Base-by-base conservation (phyloP, 1,140 invertebrate genomes). In the Chlorops oryzae region DNA sequence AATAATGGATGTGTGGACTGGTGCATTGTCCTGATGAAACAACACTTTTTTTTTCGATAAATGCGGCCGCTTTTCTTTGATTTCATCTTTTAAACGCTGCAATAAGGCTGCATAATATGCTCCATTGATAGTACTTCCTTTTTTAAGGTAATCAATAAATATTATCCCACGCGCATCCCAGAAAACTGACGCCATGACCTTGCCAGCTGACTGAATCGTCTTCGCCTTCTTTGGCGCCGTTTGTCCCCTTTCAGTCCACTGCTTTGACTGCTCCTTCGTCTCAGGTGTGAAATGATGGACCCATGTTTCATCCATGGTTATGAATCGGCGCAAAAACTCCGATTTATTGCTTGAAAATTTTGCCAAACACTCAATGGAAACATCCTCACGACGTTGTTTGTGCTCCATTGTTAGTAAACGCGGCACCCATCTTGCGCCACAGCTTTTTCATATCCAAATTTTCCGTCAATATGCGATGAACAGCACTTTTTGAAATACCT, bases 21-120 rank as follows among this genome's bases (percentile, higher is more conserved):
- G 60, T 59, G 62, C 64, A 50, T 71, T 72, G 54, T 73, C 61
- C 49, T 74, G 63, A 44, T 64, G 62, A 54, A 72, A 63, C 27
- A 66, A 48, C n/a, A 72, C 52, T 71, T 66, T 72, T 44, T 70
- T 70, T 54, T 60, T 61, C 57, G 48, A 48, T 52, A 64, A 57
- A 59, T 60, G 55, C 54, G 59, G 43, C 51, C 59, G 47, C 59
- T 59, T 69, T 58, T 57, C n/a, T 44, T 53, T 47, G 43, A 59
- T 59, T 51, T 59, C 60, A 48, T 27, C 13, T 39, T 47, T 63
- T 59, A 40, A 40, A 40, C 38, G 7, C 18, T 40, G 38, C 38
- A 40, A 40, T 40, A 40, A 40, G 7, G 10, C 18, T 20, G 38
- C 7, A 40, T n/a, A 40, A 40, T 40, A 40, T 20, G 10, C 17